These are phyloP conservation scores for Phenacoccus solenopsis DNA, from an alignment of 1,140 invertebrate species.

Conservation along the genomic window DNA sequence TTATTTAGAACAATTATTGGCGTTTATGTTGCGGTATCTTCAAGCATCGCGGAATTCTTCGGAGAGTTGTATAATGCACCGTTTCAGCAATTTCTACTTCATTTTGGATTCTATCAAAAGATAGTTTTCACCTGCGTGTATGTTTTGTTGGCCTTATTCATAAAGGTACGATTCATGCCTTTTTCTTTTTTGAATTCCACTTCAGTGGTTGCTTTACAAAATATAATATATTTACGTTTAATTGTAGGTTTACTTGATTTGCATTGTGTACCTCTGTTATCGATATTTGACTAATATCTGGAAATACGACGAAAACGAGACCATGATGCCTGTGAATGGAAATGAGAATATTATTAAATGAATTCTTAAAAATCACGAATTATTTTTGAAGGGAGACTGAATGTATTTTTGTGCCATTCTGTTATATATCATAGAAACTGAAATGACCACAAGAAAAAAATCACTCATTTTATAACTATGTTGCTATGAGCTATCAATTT, in stretches of 20 bases:
- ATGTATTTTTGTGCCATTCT: too few relatives aligned
- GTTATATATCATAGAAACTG: too few relatives aligned
- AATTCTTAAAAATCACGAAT: too few relatives aligned
- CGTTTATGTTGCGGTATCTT: not conserved
- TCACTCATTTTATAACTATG: too few relatives aligned
- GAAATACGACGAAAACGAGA: not conserved
- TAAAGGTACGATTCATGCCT: not conserved
- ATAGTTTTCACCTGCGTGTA: not conserved
- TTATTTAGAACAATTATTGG: not conserved
- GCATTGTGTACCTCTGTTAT: not conserved
- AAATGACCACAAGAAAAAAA: too few relatives aligned
- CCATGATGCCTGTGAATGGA: too few relatives aligned
- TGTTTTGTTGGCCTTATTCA: not conserved
- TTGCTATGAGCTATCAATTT: too few relatives aligned
- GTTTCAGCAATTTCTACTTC: not conserved
- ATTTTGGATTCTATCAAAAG: not conserved
- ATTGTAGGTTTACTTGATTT: not conserved
- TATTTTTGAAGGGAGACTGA: too few relatives aligned
- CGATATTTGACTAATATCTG: not conserved
- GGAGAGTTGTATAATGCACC: not conserved
- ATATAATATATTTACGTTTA: not conserved
- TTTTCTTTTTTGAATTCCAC: not conserved
- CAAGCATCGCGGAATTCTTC: not conserved
- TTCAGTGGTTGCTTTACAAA: too few relatives aligned
- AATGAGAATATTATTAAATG: too few relatives aligned